Base-by-base conservation (phyloP, 2,113 vertebrate species). In the Dipodomys ordii region DNA sequence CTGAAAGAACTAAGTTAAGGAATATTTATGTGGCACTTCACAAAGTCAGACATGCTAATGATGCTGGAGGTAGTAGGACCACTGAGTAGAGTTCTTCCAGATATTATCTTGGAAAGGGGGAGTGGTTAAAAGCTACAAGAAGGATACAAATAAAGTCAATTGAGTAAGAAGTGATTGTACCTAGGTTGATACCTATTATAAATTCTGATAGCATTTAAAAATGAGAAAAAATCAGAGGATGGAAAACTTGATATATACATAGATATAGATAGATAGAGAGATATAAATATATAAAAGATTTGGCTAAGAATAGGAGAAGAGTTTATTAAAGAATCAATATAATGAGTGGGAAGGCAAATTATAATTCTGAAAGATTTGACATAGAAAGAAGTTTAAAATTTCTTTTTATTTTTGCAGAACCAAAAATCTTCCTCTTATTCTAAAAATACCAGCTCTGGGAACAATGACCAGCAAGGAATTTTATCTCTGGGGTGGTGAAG, bases 1-100 rank as follows among this genome's bases (percentile, higher is more conserved):
- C 2, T 23, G 53, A 49, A 16, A 88, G 94, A 88, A 16, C 68
- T 53, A 76, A 73, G n/a, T 39, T 94, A 27, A 83, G 87, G 46
- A 46, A 12, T 71, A 4, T 68, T 84, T 84, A 46, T 78, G n/a
- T 3, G 69, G 12, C 11, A 46, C 28, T 81, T 96, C 22, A 80
- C n/a, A 62, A 81, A 85, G 35, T 89, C 25, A 18, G 49, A 22
- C 68, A 23, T 39, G 39, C 18, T 57, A 69, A 35, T 74, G 22
- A 25, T 25, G n/a, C 7, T 81, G 23, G 6, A 27, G n/a, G 10
- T 39, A 39, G 39, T 39, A 39, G 25, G 53, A 73, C 18, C 10
- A 30, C 10, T 13, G 25, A 39, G 5, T 73, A 6, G 18, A 62
- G n/a, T 62, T 62, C 68, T 57, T 72, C 68, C 19, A 19, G 16